These are phyloP conservation scores for Gibbula magus DNA, from an alignment of 2,888 invertebrate species.

Conservation along the genomic window DNA sequence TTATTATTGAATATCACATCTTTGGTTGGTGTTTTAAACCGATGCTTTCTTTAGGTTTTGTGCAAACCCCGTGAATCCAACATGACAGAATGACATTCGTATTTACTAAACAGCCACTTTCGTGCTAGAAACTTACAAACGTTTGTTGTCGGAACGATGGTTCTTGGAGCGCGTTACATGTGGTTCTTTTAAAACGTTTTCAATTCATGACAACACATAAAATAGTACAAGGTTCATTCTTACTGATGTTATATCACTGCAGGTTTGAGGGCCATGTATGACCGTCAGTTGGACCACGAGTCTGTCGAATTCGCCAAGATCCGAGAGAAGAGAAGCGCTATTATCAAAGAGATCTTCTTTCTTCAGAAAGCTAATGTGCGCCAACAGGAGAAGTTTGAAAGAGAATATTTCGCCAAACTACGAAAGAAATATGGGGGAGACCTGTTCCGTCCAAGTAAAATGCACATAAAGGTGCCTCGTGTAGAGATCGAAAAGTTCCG, in stretches of 20 bases:
- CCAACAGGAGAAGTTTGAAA: conserved; percentile 8
- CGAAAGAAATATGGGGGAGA: neutral
- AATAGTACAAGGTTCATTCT: too few species aligned
- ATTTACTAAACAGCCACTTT: too few species aligned
- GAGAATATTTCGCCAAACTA: conserved; percentile 6
- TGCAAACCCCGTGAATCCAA: too few species aligned
- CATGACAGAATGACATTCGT: too few species aligned
- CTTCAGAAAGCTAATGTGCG: neutral
- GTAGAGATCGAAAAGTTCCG: neutral
- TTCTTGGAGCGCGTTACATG: too few species aligned
- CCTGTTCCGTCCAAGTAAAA: neutral
- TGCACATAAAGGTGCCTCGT: neutral
- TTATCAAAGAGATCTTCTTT: neutral
- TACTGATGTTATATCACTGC: neutral
- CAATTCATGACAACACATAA: too few species aligned
- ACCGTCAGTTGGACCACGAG: conserved; percentile 20
- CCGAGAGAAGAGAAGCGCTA: neutral
- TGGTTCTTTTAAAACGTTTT: too few species aligned
- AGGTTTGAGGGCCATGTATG: conserved; percentile 4
- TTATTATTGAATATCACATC: too few species aligned
- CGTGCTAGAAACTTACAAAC: too few species aligned
- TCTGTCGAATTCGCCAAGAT: conserved; percentile 11
- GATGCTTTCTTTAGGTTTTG: too few species aligned
- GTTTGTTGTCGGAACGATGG: too few species aligned
- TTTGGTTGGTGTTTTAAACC: too few species aligned